A percentile compares a stretch with the other conserved stretches of the same genome.
Conservation (phyloP, 2,113 vertebrate genomes). For the Tychaedon coryphoeus region DNA sequence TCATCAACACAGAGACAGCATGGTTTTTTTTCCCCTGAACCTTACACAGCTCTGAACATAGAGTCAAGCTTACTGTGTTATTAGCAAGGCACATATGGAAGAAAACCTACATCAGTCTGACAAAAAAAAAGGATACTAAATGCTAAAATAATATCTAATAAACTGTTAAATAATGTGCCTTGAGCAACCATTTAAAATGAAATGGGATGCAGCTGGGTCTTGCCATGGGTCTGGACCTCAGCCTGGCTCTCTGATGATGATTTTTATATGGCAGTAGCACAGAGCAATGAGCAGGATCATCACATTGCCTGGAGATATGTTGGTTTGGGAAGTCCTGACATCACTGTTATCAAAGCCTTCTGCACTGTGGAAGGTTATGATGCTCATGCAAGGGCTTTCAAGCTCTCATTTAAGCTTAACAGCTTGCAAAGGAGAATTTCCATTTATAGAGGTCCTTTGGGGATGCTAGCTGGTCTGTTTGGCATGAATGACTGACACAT, state of each 20-base stretch:
- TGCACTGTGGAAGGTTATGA: not conserved
- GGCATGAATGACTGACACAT: constrained; percentile 39
- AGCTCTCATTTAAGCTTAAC: not conserved
- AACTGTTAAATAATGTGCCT: not conserved
- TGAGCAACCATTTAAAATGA: not conserved
- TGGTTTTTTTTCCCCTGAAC: fast-evolving
- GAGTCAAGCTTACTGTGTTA: not conserved
- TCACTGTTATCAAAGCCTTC: not conserved
- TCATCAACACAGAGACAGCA: not conserved
- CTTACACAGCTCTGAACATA: not conserved
- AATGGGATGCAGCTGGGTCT: not conserved
- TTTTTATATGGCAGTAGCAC: not conserved
- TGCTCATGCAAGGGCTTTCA: not conserved
- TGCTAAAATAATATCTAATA: not conserved
- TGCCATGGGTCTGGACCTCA: not conserved
- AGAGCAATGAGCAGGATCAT: not conserved
- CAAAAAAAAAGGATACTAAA: not conserved
- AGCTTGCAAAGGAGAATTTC: not conserved
- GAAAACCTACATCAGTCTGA: not conserved
- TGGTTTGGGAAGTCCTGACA: not conserved
- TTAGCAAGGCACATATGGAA: not conserved
- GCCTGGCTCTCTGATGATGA: not conserved
- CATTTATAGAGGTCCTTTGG: not conserved
- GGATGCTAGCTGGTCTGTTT: constrained; percentile 42
- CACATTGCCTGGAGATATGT: not conserved